These are phyloP conservation scores for Trichonephila clavata DNA, from an alignment of 1,140 invertebrate genomes.

Conservation along the genomic window DNA sequence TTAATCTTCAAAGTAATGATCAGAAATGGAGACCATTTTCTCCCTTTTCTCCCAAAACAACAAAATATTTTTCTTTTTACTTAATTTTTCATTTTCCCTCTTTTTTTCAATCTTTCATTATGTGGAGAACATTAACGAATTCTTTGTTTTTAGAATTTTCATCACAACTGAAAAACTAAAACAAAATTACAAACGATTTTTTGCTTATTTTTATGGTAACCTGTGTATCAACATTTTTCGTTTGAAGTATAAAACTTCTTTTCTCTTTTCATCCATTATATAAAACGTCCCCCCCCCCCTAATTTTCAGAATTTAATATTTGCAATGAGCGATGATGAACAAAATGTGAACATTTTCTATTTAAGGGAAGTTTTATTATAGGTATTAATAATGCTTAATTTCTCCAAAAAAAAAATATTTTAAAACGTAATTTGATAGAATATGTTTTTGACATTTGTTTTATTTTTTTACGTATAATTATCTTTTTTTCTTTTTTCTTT, in stretches of 20 bases:
- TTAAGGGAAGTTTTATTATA: background rate
- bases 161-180: background rate
- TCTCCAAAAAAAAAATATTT: too few relatives aligned
- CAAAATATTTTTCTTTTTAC: conserved; percentile 53
- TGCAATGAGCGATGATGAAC: background rate
- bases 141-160: conserved; percentile 44
- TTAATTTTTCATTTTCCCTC: conserved; percentile 5
- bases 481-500: background rate
- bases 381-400: background rate
- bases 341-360: background rate
- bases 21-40: background rate
- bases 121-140: conserved; percentile 26
- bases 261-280: conserved; percentile 14
- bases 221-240: background rate
- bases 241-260: conserved; percentile 25
- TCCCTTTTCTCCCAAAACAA: conserved; percentile 31
- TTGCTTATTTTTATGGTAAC: conserved; percentile 1
- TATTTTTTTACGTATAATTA: background rate
- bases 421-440: too few relatives aligned
- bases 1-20: conserved; percentile 62
- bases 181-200: conserved; percentile 26
- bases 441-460: background rate
- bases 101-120: conserved; percentile 4
- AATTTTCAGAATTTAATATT: background rate
- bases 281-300: background rate